Conservation (phyloP, 1,140 invertebrate species). For the Drosophila nebulosa region DNA sequence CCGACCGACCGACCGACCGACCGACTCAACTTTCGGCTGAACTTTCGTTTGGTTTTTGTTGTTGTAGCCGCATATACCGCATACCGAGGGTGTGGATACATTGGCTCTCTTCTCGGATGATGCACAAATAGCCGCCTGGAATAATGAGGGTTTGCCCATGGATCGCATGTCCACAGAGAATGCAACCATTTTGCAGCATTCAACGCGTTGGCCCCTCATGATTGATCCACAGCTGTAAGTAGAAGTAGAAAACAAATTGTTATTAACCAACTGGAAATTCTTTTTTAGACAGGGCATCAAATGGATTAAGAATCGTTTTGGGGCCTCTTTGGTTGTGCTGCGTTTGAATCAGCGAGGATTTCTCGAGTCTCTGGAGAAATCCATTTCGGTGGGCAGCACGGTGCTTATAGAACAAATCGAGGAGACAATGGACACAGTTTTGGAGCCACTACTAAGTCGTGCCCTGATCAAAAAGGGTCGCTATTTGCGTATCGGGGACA, state of each 20-base stretch:
- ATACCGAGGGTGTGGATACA: conserved; percentile 90
- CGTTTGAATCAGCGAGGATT: conserved; percentile 91
- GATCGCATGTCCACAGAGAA: conserved; percentile 98
- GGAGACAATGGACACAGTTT: conserved; percentile 93
- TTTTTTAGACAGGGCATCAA: conserved; percentile 88
- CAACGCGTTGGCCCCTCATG: conserved; percentile 96
- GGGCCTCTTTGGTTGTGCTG: conserved; percentile 87
- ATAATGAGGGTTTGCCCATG: conserved; percentile 95
- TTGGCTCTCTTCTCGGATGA: conserved; percentile 93
- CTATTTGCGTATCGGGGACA: conserved; percentile 91
- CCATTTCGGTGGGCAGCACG: conserved; percentile 88
- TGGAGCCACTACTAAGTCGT: conserved; percentile 93
- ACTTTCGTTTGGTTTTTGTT: too few species aligned
- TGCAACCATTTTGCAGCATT: conserved; percentile 94
- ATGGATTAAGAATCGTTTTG: conserved; percentile 96
- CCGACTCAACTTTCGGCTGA: too few species aligned
- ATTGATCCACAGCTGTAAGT: conserved; percentile 92
- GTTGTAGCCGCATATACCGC: conserved; percentile 87
- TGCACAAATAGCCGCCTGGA: conserved; percentile 95
- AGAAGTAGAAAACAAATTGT: not conserved
- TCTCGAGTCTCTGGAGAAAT: conserved; percentile 91
- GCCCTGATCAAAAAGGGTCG: conserved; percentile 93
- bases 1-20: too few species aligned
- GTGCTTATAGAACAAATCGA: conserved; percentile 95
- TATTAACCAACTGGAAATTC: not conserved